Evolutionary conservation across 2,888 invertebrate genomes (phyloP).

Genomic region (Epistrophella euchroma): DNA sequence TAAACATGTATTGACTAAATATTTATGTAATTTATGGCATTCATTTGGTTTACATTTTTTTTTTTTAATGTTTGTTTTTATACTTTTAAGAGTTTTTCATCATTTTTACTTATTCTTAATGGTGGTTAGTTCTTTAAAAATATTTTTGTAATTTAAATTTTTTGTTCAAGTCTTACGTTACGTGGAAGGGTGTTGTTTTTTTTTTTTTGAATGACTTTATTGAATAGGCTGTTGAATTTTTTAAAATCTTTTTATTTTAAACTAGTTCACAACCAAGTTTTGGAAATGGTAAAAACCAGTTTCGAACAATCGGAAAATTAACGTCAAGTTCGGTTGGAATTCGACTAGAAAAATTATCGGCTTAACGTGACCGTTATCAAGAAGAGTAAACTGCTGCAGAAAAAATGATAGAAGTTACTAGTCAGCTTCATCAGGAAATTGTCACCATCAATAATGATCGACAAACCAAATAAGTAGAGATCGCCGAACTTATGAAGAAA

Average conservation of each 20-base stretch:
- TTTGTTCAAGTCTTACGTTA: conserved; percentile 72
- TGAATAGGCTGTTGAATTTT: conserved; percentile 10
- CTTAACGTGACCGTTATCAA: too few relatives aligned
- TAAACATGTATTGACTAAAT: conserved; percentile 74
- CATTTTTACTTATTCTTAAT: conserved; percentile 14
- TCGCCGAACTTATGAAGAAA: too few relatives aligned
- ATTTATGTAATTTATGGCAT: conserved; percentile 72
- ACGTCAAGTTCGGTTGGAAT: too few relatives aligned
- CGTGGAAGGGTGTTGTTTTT: conserved; percentile 52
- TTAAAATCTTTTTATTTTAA: conserved; percentile 1
- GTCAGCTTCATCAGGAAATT: too few relatives aligned
- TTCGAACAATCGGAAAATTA: too few relatives aligned
- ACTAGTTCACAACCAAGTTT: too few relatives aligned
- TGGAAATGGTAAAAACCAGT: too few relatives aligned
- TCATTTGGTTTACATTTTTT: conserved; percentile 50
- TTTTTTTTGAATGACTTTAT: conserved; percentile 4
- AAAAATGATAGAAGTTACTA: too few relatives aligned
- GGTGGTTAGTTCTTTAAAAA: conserved; percentile 44
- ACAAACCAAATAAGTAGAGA: too few relatives aligned
- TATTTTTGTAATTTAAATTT: conserved; percentile 36
- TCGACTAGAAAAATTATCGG: too few relatives aligned
- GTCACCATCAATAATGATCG: too few relatives aligned
- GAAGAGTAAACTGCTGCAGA: too few relatives aligned
- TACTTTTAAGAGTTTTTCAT: conserved; percentile 1
- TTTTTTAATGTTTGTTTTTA: conserved; percentile 34